A percentile compares a stretch with the other conserved stretches of the same genome.
Evolutionary conservation across 2,797 vertebrate species (phyloP).

Genomic region (Enoplosus armatus): DNA sequence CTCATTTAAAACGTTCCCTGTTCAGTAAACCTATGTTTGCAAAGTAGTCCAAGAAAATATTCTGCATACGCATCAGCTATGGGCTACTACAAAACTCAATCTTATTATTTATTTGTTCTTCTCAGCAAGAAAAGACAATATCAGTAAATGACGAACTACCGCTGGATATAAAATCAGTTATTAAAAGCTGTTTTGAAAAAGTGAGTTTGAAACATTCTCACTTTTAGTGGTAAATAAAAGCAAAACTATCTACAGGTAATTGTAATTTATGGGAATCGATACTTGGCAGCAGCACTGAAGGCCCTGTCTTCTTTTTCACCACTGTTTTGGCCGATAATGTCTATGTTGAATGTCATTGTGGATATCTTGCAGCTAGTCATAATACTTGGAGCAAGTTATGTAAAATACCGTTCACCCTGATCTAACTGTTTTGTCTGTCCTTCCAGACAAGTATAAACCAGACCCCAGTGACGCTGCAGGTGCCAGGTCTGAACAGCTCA

Average conservation of each 20-base stretch:
- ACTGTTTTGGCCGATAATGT: background rate
- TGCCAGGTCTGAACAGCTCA: conserved; percentile 93
- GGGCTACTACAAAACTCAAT: no score
- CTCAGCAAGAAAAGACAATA: no score
- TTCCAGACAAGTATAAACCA: conserved; percentile 94
- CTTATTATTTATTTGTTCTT: no score
- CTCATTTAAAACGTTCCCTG: background rate
- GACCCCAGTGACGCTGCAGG: conserved; percentile 95
- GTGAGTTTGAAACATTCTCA: no score
- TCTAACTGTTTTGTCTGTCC: conserved; percentile 9
- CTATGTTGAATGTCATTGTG: background rate
- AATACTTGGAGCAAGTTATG: background rate
- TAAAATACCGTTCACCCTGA: background rate
- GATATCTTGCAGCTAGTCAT: no score
- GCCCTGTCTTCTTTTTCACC: background rate
- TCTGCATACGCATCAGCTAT: background rate
- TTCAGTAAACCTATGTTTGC: background rate
- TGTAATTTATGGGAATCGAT: no score
- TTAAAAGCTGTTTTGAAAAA: background rate
- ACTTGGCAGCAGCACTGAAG: background rate
- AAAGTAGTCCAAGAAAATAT: background rate
- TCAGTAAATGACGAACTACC: no score
- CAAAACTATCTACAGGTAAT: background rate
- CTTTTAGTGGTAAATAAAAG: background rate
- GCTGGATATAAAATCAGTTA: no score